Conservation (phyloP, 2,888 invertebrate species). For the Drosophila eohydei region DNA sequence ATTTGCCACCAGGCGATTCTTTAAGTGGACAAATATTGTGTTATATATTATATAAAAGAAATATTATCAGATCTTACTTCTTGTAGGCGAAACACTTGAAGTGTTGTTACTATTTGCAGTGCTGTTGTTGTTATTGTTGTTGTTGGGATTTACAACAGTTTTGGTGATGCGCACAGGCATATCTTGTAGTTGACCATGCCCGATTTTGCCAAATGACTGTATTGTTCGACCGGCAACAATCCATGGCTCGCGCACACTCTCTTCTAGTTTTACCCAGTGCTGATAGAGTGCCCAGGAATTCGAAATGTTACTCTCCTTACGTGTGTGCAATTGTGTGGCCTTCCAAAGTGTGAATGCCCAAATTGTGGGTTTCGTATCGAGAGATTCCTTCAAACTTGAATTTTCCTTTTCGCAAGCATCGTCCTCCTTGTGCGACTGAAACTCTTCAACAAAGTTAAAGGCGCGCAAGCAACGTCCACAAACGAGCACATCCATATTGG, state of each 20-base stretch:
- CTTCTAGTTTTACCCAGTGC: conserved; percentile 92
- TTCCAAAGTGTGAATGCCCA: conserved; percentile 95
- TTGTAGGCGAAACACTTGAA: conserved; percentile 63
- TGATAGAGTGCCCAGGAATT: conserved; percentile 93
- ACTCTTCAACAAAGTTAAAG: conserved; percentile 92
- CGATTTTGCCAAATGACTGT: conserved; percentile 89
- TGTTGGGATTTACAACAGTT: conserved; percentile 83
- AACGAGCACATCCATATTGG: conserved; percentile 91
- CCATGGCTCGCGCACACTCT: conserved; percentile 91
- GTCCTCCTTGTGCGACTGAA: conserved; percentile 89
- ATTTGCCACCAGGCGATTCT: conserved; percentile 67
- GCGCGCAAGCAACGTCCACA: conserved; percentile 93
- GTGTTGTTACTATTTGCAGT: conserved; percentile 60
- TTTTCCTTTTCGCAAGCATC: conserved; percentile 81
- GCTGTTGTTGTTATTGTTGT: conserved; percentile 58
- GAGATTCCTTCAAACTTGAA: conserved; percentile 87
- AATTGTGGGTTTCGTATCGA: conserved; percentile 92
- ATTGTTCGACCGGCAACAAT: conserved; percentile 91
- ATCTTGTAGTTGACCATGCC: conserved; percentile 84
- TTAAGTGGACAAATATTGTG: not conserved
- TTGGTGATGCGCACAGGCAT: conserved; percentile 85
- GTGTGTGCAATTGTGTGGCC: conserved; percentile 86
- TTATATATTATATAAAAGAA: conserved; percentile 8
- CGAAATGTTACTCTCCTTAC: conserved; percentile 85
- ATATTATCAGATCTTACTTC: conserved; percentile 71